Conservation (phyloP, 2,888 invertebrate genomes). For the Cyclophora punctaria region DNA sequence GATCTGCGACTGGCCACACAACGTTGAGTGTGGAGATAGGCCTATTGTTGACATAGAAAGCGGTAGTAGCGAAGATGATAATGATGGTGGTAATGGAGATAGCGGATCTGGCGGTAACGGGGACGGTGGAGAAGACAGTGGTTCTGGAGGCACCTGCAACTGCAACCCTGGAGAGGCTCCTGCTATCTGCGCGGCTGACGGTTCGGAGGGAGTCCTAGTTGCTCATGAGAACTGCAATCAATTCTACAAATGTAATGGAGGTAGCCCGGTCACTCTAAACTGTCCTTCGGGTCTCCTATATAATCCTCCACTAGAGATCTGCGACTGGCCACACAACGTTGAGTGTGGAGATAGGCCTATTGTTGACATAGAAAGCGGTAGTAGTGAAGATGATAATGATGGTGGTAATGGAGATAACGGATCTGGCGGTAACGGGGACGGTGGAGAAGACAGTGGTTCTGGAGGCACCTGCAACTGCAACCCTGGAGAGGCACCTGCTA, state of each 20-base stretch:
- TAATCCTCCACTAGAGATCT: slow-evolving; percentile 22
- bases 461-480: slow-evolving; percentile 14
- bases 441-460: no score
- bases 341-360: slow-evolving; percentile 22
- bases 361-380: slow-evolving; percentile 8
- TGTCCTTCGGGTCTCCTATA: slow-evolving; percentile 23
- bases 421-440: slow-evolving; percentile 7
- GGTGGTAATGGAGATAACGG: slow-evolving; percentile 3
- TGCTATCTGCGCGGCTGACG: slow-evolving; percentile 24
- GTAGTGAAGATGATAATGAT: not conserved
- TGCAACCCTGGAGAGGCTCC: slow-evolving; percentile 28
- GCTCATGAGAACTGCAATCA: slow-evolving; percentile 36
- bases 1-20: slow-evolving; percentile 73
- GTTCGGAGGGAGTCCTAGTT: slow-evolving; percentile 24
- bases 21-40: slow-evolving; percentile 67
- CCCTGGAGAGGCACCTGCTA: slow-evolving; percentile 26
- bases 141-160: slow-evolving; percentile 21
- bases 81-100: not conserved
- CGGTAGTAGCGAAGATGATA: slow-evolving; percentile 1
- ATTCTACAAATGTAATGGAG: slow-evolving; percentile 29
- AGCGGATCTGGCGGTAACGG: not conserved
- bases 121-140: slow-evolving; percentile 1
- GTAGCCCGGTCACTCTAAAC: slow-evolving; percentile 18
- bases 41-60: slow-evolving; percentile 3
- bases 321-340: slow-evolving; percentile 30